phyloP scores from a whole-genome alignment of 2,113 vertebrate species.

The Albula glossodonta region DNA sequence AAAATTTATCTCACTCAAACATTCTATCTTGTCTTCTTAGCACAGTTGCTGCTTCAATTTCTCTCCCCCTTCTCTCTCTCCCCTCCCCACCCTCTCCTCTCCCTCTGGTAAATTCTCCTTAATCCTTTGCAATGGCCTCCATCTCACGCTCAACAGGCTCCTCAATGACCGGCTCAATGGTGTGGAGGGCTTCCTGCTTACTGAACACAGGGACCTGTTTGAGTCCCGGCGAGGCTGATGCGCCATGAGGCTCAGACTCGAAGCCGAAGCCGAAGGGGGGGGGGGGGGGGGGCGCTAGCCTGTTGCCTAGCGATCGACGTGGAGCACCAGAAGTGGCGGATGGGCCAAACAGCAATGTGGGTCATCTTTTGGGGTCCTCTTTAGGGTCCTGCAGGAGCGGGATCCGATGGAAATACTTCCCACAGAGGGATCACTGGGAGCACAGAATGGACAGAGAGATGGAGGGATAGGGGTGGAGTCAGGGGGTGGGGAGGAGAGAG shows the following conservation, averaged over 20 bases:
- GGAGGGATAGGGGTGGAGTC: not conserved
- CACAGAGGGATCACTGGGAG: not conserved
- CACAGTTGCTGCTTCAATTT: not conserved
- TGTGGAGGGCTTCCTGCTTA: not conserved
- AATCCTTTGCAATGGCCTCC: not conserved
- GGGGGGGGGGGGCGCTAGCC: not conserved
- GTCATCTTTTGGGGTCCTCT: not conserved
- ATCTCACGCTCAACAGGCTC: not conserved
- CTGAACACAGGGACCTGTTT: not conserved
- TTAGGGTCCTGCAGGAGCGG: not conserved
- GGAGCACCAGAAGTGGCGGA: not conserved
- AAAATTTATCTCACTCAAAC: not conserved
- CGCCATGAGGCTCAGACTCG: not conserved
- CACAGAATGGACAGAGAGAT: not conserved
- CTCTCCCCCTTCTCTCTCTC: too few relatives aligned
- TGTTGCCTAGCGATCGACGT: not conserved
- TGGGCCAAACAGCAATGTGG: not conserved
- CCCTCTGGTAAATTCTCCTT: not conserved
- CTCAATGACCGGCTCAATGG: not conserved
- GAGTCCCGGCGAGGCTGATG: not conserved
- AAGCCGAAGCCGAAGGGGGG: not conserved
- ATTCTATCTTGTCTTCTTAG: not conserved
- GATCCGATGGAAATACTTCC: not conserved
- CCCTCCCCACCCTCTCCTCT: not conserved
- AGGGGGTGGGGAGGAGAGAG: not conserved